Base-by-base conservation (phyloP, 2,797 vertebrate species). In the Myotis planiceps region DNA sequence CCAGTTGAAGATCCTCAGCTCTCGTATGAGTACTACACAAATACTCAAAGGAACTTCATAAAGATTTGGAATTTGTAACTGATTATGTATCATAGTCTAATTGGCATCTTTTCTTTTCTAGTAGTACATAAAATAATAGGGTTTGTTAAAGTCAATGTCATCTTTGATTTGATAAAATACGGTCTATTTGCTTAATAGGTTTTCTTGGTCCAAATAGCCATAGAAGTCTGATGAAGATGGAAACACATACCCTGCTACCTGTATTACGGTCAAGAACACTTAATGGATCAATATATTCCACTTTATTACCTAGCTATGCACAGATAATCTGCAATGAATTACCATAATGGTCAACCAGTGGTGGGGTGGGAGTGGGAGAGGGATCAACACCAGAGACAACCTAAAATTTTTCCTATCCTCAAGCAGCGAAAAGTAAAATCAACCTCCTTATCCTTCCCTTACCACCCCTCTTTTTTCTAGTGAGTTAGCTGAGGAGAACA, bases 171-270 rank as follows among this genome's bases (percentile, higher is more conserved):
- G 69, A 94, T 86, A 42, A 95, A 95, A 95, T 89, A 93, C 1
- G 72, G 23, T 60, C 66, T 66, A 95, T 51, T 84, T 96, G 94
- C 53, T 90, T 97, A 97, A 92, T 4, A 95, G 75, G n/a, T 83
- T 92, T 88, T 92, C 92, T 92, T 68, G 71, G 58, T 29, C 32
- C 13, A 94, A 96, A 76, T 27, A 79, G 51, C 42, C 32, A 68
- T 9, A 80, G 55, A 96, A 95, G 23, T 60, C 60, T 88, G 49
- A 97, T 78, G 81, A 83, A 58, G n/a, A 95, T 53, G 29, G 39
- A 83, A 94, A 88, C 34, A 92, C 72, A 89, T 89, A 84, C 69
- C 91, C 60, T 88, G 87, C 49, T 95, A 92, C 84, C 91, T 91
- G 5, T 45, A 89, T 80, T 80, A 87, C 47, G 32, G 45, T 93